Evolutionary conservation across 2,888 invertebrate species (phyloP).

Genomic region (Tipula confusa): DNA sequence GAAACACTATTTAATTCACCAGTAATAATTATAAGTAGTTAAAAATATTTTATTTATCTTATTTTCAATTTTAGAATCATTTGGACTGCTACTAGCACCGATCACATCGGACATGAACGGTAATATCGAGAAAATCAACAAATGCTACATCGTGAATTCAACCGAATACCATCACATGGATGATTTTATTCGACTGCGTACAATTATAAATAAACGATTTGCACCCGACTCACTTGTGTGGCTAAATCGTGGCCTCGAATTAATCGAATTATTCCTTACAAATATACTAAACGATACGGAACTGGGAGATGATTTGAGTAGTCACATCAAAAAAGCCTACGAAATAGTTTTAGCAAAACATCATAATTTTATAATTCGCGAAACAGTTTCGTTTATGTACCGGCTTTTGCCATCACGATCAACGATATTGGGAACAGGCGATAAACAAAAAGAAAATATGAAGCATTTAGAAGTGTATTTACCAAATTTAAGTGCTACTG

Average conservation of each 20-base stretch:
- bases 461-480: constrained; percentile 51
- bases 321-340: constrained; percentile 63
- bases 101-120: constrained; percentile 72
- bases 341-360: constrained; percentile 65
- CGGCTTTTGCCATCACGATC: constrained; percentile 60
- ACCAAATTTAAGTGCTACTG: constrained; percentile 41
- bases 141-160: constrained; percentile 54
- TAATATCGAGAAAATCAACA: constrained; percentile 68
- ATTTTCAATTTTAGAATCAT: constrained; percentile 58
- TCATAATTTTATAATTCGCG: constrained; percentile 48
- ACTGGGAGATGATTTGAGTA: constrained; percentile 55
- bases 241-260: constrained; percentile 56
- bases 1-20: too few species aligned
- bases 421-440: constrained; percentile 53
- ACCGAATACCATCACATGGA: constrained; percentile 58
- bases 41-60: not conserved
- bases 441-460: constrained; percentile 48
- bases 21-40: too few species aligned
- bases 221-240: constrained; percentile 66
- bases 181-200: constrained; percentile 63
- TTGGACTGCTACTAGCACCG: constrained; percentile 69
- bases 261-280: constrained; percentile 47
- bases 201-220: constrained; percentile 51
- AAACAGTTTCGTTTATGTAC: constrained; percentile 56
- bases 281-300: constrained; percentile 45